Base-by-base conservation (phyloP, 2,888 invertebrate genomes). In the Subacronicta megacephala region DNA sequence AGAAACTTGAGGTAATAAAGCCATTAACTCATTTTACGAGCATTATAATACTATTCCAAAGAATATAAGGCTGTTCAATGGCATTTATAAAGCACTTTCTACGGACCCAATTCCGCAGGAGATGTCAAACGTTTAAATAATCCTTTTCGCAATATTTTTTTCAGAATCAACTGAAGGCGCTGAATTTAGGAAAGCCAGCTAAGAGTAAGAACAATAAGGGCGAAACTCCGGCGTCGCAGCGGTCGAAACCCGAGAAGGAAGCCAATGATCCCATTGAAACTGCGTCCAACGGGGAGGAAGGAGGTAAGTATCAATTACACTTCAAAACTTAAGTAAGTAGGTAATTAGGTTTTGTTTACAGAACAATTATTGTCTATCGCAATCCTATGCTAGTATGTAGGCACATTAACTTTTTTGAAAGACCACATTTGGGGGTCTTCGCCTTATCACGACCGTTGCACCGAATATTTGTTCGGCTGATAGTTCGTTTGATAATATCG, bases 121-220 rank as follows among this genome's bases (percentile, higher is more conserved):
- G 9, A 23, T n/a, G n/a, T 23, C 7, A 1, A 3, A 29, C 29
- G 12, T 29, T 36, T 15, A 16, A 7, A 17, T 15, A 15, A 37
- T 17, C n/a, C 18, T 13, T 43, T 56, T 42, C 45, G n/a, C n/a
- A n/a, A n/a, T n/a, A n/a, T n/a, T n/a, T n/a, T 15, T 86, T 87
- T 10, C 83, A 94, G 94, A 92, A 83, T 75, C 94, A 93, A 73
- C 74, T 93, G 1, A 94, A 92, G 78, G 91, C 91, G 0, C 61
- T 91, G 7, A 94, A 93, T 61, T 67, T 94, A 13, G 88, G 85
- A 1, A 94, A 94, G 60, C 74, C 80, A 0, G 62, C 77, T 5
- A 92, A 92, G 56, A 71, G 9, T 35, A 66, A 62, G 16, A 67
- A 18, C n/a, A 62, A 59, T 26, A 93, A 92, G 72, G 63, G 42